These are phyloP conservation scores for Tachyglossus aculeatus DNA, from an alignment of 2,797 vertebrate genomes.

Conservation along the genomic window DNA sequence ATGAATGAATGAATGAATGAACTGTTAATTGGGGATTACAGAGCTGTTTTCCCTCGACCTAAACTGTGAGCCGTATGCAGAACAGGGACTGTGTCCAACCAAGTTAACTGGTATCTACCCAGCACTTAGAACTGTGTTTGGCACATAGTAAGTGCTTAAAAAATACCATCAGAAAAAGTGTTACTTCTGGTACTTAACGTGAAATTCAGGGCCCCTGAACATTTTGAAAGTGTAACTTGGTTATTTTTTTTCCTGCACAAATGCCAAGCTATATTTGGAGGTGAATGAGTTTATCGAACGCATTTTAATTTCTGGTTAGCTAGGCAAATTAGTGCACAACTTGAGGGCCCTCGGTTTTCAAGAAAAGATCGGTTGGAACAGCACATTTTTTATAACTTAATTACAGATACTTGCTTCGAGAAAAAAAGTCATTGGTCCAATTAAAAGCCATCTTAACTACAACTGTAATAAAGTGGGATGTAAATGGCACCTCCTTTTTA, in stretches of 20 bases:
- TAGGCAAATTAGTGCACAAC: slow-evolving; percentile 42
- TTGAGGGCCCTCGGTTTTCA: slow-evolving; percentile 21
- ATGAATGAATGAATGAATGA: too few species aligned
- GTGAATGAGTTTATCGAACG: slow-evolving; percentile 36
- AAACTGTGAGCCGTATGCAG: too few species aligned
- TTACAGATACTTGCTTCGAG: slow-evolving; percentile 38
- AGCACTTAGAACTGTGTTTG: too few species aligned
- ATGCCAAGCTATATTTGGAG: slow-evolving; percentile 10
- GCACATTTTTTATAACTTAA: slow-evolving; percentile 39
- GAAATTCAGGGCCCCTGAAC: slow-evolving; percentile 2
- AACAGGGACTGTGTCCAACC: too few species aligned
- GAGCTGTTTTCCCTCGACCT: too few species aligned
- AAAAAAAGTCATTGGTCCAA: slow-evolving; percentile 36
- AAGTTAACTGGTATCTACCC: too few species aligned
- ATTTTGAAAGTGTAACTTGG: slow-evolving; percentile 17
- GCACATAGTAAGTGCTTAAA: too few species aligned
- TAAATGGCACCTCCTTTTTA: slow-evolving; percentile 1
- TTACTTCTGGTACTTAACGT: neutral
- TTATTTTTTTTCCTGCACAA: slow-evolving; percentile 21
- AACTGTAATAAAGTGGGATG: slow-evolving; percentile 18
- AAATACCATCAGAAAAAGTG: too few species aligned
- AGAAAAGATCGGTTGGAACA: slow-evolving; percentile 12
- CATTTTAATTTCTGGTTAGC: slow-evolving; percentile 37
- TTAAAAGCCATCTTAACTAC: slow-evolving; percentile 35
- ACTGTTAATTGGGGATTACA: too few species aligned